Evolutionary conservation across 2,113 vertebrate genomes (phyloP), one percentile per base, ranked within the genome.

Genomic region (Chloroceryle aenea): DNA sequence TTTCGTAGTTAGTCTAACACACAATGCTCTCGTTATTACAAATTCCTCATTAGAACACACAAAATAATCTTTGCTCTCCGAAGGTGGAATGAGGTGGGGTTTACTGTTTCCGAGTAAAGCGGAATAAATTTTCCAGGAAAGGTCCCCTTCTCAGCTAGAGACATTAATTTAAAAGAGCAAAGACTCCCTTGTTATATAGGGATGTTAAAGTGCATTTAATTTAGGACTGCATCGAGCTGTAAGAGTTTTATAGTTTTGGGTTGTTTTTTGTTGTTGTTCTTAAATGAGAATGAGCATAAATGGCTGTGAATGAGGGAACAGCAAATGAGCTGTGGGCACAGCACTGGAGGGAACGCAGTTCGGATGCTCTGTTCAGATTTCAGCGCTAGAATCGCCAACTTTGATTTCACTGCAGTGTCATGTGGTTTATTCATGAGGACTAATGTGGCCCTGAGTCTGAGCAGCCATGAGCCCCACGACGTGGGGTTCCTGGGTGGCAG

Each of bases 131-230:
- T 81, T 36, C 71, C 79, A 58, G 43, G 75, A 88, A 89, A 89
- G 94, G 91, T 88, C 83, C 78, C 87, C 72, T 52, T 87, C 91
- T 91, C 64, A 40, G 67, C 78, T 45, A 59, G 26, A 34, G 3
- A 19, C 81, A 68, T 90, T 92, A 94, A 94, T 56, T 68, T 81
- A 61, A 66, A 89, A 84, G 81, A 92, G 92, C 69, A 61, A 85
- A 92, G 83, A 74, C 42, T 63, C 85, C 76, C 75, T 96, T 94
- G 69, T 80, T 91, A 90, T 87, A 48, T 43, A 43, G 90, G 58
- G 56, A 59, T 85, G 93, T 76, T 85, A 91, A 59, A 63, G 43
- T 79, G 85, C 96, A 95, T 95, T 97, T 97, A 95, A 96, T 96
- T 96, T 96, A 96, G 92, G 90, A 77, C 79, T 90, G 92, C 76